Evolutionary conservation across 2,888 invertebrate species (phyloP), one percentile per base, ranked within the genome.

Genomic region (Xanthia icteritia): DNA sequence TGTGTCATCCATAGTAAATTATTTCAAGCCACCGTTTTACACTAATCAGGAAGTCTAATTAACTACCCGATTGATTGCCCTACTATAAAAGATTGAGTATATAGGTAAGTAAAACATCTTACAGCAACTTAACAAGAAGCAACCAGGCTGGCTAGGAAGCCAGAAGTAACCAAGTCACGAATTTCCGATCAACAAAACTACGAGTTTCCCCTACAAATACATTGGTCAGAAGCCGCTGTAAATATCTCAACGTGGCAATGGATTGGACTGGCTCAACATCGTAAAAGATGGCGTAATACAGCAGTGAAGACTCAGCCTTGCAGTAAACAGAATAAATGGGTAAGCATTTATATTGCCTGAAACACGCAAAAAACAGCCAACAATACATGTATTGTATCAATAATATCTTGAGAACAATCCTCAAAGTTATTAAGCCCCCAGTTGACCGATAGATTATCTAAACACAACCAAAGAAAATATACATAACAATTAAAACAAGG

Each of bases 401-500:
- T 13, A 54, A 42, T 31, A 9, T 36, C 13, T 23, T 54, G 36
- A 61, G 9, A 73, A 23, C n/a, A 20, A 65, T 27, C 2, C 23
- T 17, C 9, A 73, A 64, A 73, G 39, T 65, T 63, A 64, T 64
- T 48, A 39, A 67, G 20, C 36, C 45, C 13, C 27, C 20, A 31
- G 27, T 66, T 67, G 42, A 67, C 23, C 51, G 13, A 70, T 60
- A 71, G 31, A 71, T 60, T 61, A 64, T 60, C n/a, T 15, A 74
- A 77, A 86, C 20, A 65, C 36, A 58, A 68, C 27, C 39, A 77
- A 79, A 80, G 9, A 83, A 42, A 77, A 81, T 82, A 76, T 67
- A 80, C 67, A 82, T 81, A 77, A 82, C 76, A 79, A 87, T 87
- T 86, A 85, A 81, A 87, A 72, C 56, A 61, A 51, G 56, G 36